These are phyloP conservation scores for Platanista minor DNA, from an alignment of 2,113 vertebrate genomes.

Conservation along the genomic window DNA sequence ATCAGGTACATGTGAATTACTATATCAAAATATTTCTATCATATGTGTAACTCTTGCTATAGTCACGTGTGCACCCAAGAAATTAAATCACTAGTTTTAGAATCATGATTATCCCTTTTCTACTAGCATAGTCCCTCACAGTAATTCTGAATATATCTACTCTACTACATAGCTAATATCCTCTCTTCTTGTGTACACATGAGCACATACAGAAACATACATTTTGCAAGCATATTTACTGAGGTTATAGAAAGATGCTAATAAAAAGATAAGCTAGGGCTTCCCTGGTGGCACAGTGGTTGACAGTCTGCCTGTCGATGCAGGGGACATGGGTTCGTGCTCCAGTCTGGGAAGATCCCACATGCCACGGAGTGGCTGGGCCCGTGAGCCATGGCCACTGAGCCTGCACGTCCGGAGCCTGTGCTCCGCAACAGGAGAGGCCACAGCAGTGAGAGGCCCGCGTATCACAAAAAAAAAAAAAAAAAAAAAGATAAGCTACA, in stretches of 20 bases:
- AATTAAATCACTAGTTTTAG: neutral
- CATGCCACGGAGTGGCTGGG: too few species aligned
- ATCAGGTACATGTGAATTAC: too few species aligned
- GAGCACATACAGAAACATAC: neutral
- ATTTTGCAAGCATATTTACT: neutral
- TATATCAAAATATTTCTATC: neutral
- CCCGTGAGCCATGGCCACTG: too few species aligned
- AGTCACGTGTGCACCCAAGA: neutral
- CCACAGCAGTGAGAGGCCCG: too few species aligned
- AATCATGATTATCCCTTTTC: neutral
- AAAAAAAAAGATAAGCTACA: neutral
- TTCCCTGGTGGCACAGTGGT: too few species aligned
- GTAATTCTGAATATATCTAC: neutral
- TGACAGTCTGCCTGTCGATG: too few species aligned
- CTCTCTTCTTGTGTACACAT: neutral
- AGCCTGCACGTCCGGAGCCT: too few species aligned
- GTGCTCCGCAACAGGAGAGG: too few species aligned
- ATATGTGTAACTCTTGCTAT: neutral
- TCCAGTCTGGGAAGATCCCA: too few species aligned
- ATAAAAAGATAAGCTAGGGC: neutral
- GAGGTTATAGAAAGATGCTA: neutral
- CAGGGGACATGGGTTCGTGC: too few species aligned
- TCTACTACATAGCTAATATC: neutral
- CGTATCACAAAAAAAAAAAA: too few species aligned
- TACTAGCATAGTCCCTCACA: neutral